A percentile compares a stretch with the other conserved stretches of the same genome.
phyloP scores from a whole-genome alignment of 2,797 vertebrate genomes.

The Muscicapa striata region DNA sequence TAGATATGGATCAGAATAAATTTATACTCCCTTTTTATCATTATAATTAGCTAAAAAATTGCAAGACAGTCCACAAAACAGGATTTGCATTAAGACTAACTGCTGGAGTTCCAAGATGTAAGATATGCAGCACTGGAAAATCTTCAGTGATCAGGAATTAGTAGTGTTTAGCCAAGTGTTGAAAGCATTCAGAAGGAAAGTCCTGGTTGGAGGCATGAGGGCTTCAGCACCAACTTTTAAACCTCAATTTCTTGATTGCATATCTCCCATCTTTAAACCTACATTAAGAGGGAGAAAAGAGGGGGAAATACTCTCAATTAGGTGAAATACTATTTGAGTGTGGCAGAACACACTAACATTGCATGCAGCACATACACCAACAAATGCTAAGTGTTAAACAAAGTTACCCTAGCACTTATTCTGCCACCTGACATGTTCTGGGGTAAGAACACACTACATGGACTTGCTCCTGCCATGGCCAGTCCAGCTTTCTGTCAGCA shows the following conservation, averaged over 20 bases:
- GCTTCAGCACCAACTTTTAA: constrained; percentile 92
- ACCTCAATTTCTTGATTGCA: constrained; percentile 93
- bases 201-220: constrained; percentile 89
- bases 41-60: constrained; percentile 93
- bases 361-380: background rate
- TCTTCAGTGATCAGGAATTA: constrained; percentile 82
- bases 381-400: background rate
- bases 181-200: constrained; percentile 85
- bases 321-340: background rate
- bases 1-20: constrained; percentile 87
- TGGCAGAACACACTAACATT: background rate
- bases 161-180: constrained; percentile 85
- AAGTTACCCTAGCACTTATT: background rate
- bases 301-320: background rate
- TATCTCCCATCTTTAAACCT: constrained; percentile 92
- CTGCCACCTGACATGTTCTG: background rate
- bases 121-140: constrained; percentile 88
- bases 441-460: background rate
- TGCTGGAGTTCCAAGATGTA: constrained; percentile 83
- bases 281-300: background rate
- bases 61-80: constrained; percentile 94
- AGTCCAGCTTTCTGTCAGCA: background rate
- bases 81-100: constrained; percentile 84
- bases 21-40: constrained; percentile 90
- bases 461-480: background rate